Evolutionary conservation across 2,888 invertebrate species (phyloP).

Genomic region (Papilio demoleus): DNA sequence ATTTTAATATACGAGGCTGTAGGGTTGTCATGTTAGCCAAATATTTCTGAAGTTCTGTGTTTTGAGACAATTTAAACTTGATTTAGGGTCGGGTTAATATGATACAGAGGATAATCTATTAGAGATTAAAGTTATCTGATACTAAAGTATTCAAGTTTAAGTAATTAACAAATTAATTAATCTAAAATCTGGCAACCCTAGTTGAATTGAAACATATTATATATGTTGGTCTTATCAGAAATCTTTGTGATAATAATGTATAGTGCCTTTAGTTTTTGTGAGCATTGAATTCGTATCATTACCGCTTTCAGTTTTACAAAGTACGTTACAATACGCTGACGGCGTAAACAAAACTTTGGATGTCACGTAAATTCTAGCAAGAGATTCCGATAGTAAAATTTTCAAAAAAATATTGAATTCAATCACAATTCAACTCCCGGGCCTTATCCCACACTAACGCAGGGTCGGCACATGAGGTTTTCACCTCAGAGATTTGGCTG

Average conservation of each 20-base stretch:
- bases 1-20: constrained; percentile 19
- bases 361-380: no score
- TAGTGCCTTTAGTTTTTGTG: constrained; percentile 5
- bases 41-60: background rate
- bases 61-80: background rate
- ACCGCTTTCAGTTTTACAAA: no score
- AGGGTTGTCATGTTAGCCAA: constrained; percentile 21
- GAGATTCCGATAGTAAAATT: no score
- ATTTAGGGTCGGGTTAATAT: constrained; percentile 12
- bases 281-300: background rate
- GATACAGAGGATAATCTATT: background rate
- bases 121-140: background rate
- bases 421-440: no score
- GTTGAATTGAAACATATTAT: background rate
- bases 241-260: background rate
- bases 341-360: no score
- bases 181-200: constrained; percentile 15
- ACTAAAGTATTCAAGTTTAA: background rate
- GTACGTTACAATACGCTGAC: no score
- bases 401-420: no score
- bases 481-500: no score
- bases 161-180: background rate
- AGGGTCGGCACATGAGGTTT: no score
- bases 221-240: background rate
- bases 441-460: no score